Percentiles rank a stretch among this genome's conserved stretches.
phyloP scores from a whole-genome alignment of 2,888 invertebrate genomes.

The Oxycera nigricornis region DNA sequence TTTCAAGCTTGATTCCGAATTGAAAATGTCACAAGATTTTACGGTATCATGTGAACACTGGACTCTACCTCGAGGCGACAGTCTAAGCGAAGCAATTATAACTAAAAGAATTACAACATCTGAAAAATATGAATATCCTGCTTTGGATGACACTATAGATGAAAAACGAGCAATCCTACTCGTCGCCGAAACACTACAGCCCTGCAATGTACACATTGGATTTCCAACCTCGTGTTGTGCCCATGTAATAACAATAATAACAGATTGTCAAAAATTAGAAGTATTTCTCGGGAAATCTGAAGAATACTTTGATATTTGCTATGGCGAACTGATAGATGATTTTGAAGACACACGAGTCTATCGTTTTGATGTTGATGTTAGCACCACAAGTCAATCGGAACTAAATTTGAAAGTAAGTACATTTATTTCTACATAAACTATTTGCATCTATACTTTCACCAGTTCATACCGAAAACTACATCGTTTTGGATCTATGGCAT shows the following conservation, averaged over 20 bases:
- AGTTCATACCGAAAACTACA: conserved; percentile 47
- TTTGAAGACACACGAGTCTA: conserved; percentile 52
- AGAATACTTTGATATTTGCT: conserved; percentile 57
- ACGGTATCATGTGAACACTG: neutral
- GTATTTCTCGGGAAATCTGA: conserved; percentile 54
- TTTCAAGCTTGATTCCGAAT: too few relatives aligned
- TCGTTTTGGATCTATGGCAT: conserved; percentile 58
- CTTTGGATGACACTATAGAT: conserved; percentile 53
- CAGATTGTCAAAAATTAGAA: conserved; percentile 56
- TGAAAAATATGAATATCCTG: neutral
- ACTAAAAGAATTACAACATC: neutral
- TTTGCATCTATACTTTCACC: conserved; percentile 36
- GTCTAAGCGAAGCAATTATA: neutral
- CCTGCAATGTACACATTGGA: conserved; percentile 1
- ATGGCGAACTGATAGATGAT: conserved; percentile 52
- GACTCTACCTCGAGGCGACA: neutral
- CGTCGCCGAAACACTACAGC: neutral
- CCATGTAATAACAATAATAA: conserved; percentile 54
- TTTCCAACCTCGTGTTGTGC: conserved; percentile 50
- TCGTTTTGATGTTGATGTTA: conserved; percentile 57
- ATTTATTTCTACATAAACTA: neutral
- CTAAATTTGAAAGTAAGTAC: conserved; percentile 7
- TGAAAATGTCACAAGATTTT: conserved; percentile 2
- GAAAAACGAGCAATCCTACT: conserved; percentile 55
- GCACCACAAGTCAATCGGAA: neutral